phyloP scores from a whole-genome alignment of 2,113 vertebrate species.

The Gymnobelideus leadbeateri region DNA sequence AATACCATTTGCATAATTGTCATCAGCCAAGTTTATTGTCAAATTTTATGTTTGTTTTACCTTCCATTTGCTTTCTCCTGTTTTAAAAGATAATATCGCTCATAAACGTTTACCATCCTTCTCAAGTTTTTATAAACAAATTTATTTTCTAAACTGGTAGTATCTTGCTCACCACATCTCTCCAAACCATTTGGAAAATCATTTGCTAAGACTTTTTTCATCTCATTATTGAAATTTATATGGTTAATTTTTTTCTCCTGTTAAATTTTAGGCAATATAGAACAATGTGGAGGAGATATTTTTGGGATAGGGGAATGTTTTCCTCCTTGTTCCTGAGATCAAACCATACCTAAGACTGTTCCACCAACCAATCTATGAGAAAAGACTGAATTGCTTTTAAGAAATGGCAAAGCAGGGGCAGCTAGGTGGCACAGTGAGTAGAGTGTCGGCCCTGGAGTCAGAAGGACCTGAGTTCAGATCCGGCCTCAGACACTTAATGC shows the following conservation, averaged over 20 bases:
- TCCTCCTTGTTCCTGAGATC: background rate
- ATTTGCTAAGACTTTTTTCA: background rate
- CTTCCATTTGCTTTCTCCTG: too few relatives aligned
- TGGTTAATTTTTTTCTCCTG: background rate
- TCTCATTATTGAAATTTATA: background rate
- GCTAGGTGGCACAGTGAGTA: too few relatives aligned
- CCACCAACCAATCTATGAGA: too few relatives aligned
- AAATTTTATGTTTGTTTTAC: background rate
- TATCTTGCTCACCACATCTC: background rate
- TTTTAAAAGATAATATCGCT: background rate
- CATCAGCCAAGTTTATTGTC: background rate
- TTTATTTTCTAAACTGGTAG: background rate
- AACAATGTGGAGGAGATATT: background rate
- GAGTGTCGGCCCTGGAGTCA: too few relatives aligned
- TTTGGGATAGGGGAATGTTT: background rate
- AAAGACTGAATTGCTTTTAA: too few relatives aligned
- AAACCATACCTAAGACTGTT: background rate
- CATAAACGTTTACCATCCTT: background rate
- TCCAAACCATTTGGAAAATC: background rate
- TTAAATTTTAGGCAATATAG: background rate
- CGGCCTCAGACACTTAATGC: too few relatives aligned
- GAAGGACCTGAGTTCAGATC: too few relatives aligned
- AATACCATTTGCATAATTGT: background rate
- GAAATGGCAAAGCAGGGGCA: too few relatives aligned
- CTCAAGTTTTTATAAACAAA: background rate